Percentiles rank a stretch among this genome's conserved stretches.
Conservation (phyloP, 2,113 vertebrate species). For the Sinosuthora webbiana region DNA sequence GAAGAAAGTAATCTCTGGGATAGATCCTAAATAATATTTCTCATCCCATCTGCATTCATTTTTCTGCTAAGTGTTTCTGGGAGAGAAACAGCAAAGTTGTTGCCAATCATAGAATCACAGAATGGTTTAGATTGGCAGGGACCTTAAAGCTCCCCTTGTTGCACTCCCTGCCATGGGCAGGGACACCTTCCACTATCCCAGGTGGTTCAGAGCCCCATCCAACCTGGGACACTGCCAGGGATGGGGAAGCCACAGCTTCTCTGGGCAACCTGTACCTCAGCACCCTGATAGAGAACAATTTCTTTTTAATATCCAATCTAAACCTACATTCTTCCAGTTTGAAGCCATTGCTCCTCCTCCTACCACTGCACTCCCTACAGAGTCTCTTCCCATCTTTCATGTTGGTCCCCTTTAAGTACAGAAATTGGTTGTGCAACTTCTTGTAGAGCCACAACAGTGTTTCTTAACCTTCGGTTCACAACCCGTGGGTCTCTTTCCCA, state of each 20-base stretch:
- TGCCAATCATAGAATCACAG: not conserved
- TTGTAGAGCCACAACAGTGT: not conserved
- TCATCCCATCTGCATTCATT: not conserved
- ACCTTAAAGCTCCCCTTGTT: not conserved
- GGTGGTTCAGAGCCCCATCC: not conserved
- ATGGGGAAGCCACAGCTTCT: not conserved
- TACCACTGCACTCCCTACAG: not conserved
- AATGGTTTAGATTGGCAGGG: not conserved
- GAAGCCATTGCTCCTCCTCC: not conserved
- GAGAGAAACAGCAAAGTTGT: not conserved
- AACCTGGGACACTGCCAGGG: not conserved
- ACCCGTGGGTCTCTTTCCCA: not conserved
- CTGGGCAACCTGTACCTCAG: not conserved
- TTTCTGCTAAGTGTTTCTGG: not conserved
- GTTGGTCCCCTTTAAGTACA: not conserved
- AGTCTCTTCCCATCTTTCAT: not conserved
- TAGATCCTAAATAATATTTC: not conserved
- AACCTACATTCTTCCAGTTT: not conserved
- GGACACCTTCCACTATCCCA: not conserved
- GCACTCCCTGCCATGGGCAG: fast-evolving
- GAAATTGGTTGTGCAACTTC: not conserved
- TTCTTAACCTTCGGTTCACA: not conserved
- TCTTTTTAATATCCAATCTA: not conserved
- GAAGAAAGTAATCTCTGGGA: not conserved
- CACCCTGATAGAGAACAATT: not conserved